phyloP scores from a whole-genome alignment of 30 jellyfish, hydroid and myxozoan genomes.

The Cassiopea andromeda region DNA sequence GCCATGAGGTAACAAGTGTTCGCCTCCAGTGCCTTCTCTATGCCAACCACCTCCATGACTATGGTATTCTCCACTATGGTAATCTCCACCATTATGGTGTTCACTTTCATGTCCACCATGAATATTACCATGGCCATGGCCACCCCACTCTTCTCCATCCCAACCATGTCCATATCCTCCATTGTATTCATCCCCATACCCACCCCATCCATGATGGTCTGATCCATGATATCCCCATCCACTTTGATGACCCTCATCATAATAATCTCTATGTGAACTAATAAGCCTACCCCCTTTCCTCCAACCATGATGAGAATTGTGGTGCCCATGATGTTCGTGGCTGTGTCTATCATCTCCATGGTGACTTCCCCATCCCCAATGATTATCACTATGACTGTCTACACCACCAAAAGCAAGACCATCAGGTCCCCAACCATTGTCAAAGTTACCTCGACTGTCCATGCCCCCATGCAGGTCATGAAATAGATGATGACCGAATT shows the following conservation, averaged over 20 bases:
- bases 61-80: constrained; percentile 17
- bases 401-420: constrained; percentile 57
- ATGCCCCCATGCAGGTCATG: constrained; percentile 62
- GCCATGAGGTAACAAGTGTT: constrained; percentile 61
- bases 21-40: constrained; percentile 72
- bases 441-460: constrained; percentile 58
- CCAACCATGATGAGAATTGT: constrained; percentile 50
- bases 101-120: constrained; percentile 3
- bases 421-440: constrained; percentile 76
- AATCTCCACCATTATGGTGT: constrained; percentile 4
- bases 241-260: constrained; percentile 48
- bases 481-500: constrained; percentile 55
- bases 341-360: constrained; percentile 46
- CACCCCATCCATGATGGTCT: constrained; percentile 26
- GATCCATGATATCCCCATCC: constrained; percentile 55
- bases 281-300: constrained; percentile 63
- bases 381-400: constrained; percentile 39
- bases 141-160: neutral
- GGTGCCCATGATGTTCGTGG: constrained; percentile 25
- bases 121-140: constrained; percentile 21
- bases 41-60: constrained; percentile 57
- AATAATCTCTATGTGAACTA: constrained; percentile 51
- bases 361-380: constrained; percentile 50
- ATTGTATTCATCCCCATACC: constrained; percentile 17
- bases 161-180: constrained; percentile 7